Evolutionary conservation across 2,888 invertebrate species (phyloP), one percentile per base, ranked within the genome.

Genomic region (Standfussiana lucernea): DNA sequence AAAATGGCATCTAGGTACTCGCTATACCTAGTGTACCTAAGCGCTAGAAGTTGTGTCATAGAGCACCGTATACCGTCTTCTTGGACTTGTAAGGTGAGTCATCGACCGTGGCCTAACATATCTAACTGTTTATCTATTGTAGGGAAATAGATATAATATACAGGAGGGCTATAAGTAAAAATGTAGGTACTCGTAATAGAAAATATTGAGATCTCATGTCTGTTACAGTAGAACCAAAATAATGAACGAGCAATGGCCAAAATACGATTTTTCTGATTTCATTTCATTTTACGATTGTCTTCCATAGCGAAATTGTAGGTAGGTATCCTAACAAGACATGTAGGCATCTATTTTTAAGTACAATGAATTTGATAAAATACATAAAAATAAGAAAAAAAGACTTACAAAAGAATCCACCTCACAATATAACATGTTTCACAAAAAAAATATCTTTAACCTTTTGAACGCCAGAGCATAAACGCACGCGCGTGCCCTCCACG

Each of bases 341-440:
- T n/a, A n/a, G n/a, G n/a, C 47, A 47, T 47, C 21, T 47, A 47
- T 4, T 10, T 21, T 21, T 18, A 45, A 21, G n/a, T 56, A 28
- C 53, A 56, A 28, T 24, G 1, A 62, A 37, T 13, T 62, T 62
- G 7, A 5, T n/a, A n/a, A 72, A 21, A 42, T 40, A 53, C 15
- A 15, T 56, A 21, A 35, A 32, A 24, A 35, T 5, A 24, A 56
- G 1, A 67, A n/a, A 11, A 32, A 64, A 11, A 28, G 40, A 66
- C 72, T 91, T 88, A 95, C 95, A 92, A 91, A 83, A 47, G 92
- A 91, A 40, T 93, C 93, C 28, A 90, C 84, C 89, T 95, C 95
- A 86, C 93, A 92, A 79, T 93, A 90, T 87, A 95, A 83, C 95
- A 95, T 95, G 69, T 69, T 88, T 87, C 73, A 88, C 86, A 84